Evolutionary conservation across 1,140 invertebrate species (phyloP), one percentile per base, ranked within the genome.

Genomic region (Listronotus oregonensis): DNA sequence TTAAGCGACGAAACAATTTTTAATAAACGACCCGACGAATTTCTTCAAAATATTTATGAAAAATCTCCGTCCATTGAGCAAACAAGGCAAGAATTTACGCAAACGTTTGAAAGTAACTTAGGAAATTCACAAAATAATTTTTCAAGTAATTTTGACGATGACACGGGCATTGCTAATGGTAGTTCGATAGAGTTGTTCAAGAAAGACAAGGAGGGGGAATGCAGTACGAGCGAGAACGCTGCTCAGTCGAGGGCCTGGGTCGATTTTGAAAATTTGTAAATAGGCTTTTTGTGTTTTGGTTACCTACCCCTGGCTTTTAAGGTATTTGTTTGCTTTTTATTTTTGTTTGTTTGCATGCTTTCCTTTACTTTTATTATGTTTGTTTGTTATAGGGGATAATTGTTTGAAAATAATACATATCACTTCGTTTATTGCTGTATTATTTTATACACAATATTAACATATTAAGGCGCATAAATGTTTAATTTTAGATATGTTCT

Each of bases 231-330:
- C n/a, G 44, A 21, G 43, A 72, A 67, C 50, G 64, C 70, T 70
- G 71, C 10, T 51, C 11, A 31, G 21, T n/a, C 50, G 42, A 52
- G 58, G 59, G 64, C 71, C 64, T 72, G 71, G 71, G 71, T 72
- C 66, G 67, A 69, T 67, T 72, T 72, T 65, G 62, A 65, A 51
- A 70, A 70, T 70, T 66, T 77, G 76, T 79, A 78, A 78, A 77
- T 77, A 75, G 71, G 72, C 71, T 73, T 76, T 74, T 57, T 71
- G 67, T 77, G 71, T 63, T 69, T 66, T 70, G 52, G 49, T 67
- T 51, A 63, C 61, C 52, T 14, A 15, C 31, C 46, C 47, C 27
- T 32, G 40, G 47, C 50, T 64, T 64, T 46, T 49, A 65, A 69
- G 67, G 66, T 67, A 66, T 63, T 66, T 54, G 42, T 56, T 57